Evolutionary conservation across 2,113 vertebrate genomes (phyloP).

Genomic region (Murina feae): DNA sequence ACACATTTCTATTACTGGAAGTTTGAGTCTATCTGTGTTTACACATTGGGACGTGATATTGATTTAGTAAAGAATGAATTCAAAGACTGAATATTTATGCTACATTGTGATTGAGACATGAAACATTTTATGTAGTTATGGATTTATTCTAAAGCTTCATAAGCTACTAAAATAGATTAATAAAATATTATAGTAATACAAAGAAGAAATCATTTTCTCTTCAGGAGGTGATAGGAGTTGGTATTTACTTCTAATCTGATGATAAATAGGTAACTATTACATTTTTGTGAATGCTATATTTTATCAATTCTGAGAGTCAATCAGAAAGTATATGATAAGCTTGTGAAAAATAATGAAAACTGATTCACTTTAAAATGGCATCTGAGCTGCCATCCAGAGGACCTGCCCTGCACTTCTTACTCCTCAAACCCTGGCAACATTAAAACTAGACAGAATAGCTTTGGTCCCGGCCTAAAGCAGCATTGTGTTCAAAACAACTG

Average conservation of each 20-base stretch:
- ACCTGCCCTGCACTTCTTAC: background rate
- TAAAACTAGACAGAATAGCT: background rate
- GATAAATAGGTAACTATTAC: background rate
- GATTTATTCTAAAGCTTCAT: background rate
- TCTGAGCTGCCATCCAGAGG: background rate
- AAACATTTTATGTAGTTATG: background rate
- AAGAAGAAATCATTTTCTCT: background rate
- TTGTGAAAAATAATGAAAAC: background rate
- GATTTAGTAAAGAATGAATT: constrained; percentile 3
- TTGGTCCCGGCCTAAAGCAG: background rate
- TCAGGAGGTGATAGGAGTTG: background rate
- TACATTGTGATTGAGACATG: background rate
- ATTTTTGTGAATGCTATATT: background rate
- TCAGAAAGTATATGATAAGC: background rate
- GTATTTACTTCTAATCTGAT: background rate
- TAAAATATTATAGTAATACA: background rate
- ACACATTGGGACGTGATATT: background rate
- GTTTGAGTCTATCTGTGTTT: background rate
- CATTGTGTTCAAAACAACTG: background rate
- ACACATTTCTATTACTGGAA: background rate
- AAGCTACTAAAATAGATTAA: background rate
- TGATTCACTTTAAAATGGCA: background rate
- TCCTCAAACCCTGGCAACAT: background rate
- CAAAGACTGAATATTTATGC: background rate
- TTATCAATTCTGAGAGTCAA: background rate